These are phyloP conservation scores for Rhinichthys klamathensis DNA, from an alignment of 2,113 vertebrate species.

Conservation along the genomic window DNA sequence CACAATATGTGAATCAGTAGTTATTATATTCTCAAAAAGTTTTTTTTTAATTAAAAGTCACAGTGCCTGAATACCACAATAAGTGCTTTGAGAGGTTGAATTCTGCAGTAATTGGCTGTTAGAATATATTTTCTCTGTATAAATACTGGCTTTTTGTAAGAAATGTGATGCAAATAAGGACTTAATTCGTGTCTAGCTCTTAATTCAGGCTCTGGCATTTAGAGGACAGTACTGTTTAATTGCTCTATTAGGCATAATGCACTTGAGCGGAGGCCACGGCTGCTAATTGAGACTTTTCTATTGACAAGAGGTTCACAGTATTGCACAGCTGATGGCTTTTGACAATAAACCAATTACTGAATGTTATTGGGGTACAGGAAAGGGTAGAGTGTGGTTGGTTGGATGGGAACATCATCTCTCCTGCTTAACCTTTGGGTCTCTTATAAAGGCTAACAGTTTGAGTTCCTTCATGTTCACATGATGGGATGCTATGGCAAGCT, in stretches of 20 bases:
- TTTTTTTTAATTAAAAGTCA: neutral
- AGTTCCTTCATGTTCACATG: slow-evolving; percentile 8
- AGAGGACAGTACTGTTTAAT: slow-evolving; percentile 39
- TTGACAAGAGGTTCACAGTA: slow-evolving; percentile 54
- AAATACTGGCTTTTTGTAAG: neutral
- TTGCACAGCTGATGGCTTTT: slow-evolving; percentile 59
- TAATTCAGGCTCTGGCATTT: slow-evolving; percentile 9
- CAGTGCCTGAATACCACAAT: neutral
- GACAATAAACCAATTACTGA: slow-evolving; percentile 74
- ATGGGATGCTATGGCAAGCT: neutral
- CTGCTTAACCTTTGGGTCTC: slow-evolving; percentile 64
- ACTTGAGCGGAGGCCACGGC: neutral
- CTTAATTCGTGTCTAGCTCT: slow-evolving; percentile 13
- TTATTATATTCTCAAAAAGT: neutral
- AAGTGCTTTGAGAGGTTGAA: neutral
- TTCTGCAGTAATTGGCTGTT: neutral
- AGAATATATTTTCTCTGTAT: neutral
- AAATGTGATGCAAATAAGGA: slow-evolving; percentile 1
- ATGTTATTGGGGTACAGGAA: slow-evolving; percentile 64
- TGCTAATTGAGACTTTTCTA: slow-evolving; percentile 34
- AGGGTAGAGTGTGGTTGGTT: slow-evolving; percentile 64
- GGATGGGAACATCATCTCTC: slow-evolving; percentile 63
- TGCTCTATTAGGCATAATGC: slow-evolving; percentile 39
- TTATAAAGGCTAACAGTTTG: slow-evolving; percentile 18
- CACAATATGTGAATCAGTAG: neutral